phyloP scores from a whole-genome alignment of 1,140 invertebrate genomes.

The Mesaphorura yosii region DNA sequence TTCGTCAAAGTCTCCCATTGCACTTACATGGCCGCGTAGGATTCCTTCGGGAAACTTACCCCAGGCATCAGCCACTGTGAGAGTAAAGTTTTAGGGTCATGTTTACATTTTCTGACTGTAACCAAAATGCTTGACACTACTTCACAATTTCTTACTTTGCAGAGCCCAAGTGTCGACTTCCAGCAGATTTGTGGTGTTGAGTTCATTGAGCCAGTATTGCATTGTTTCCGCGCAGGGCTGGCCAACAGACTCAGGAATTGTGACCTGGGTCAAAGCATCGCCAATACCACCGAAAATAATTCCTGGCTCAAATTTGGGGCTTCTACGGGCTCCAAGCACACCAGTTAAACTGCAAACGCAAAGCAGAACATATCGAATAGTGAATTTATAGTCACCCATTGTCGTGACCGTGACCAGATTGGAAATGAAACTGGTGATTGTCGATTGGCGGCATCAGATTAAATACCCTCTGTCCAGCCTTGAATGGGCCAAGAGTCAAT shows the following conservation, averaged over 20 bases:
- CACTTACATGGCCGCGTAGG: slow-evolving; percentile 54
- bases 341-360: no score
- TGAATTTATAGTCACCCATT: no score
- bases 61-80: slow-evolving; percentile 54
- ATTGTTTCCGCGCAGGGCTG: neutral
- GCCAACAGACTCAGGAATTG: neutral
- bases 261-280: no score
- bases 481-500: no score
- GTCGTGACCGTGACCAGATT: no score
- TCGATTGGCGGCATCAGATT: no score
- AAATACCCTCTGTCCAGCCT: no score
- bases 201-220: neutral
- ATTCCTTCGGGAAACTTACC: slow-evolving; percentile 55
- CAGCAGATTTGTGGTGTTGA: neutral
- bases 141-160: neutral
- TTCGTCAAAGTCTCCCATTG: slow-evolving; percentile 57
- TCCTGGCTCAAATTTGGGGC: neutral
- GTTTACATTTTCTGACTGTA: neutral
- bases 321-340: no score
- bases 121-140: neutral
- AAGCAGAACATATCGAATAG: no score
- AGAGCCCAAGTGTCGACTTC: neutral
- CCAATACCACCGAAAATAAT: no score
- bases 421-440: no score
- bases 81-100: neutral